Evolutionary conservation across 2,113 vertebrate species (phyloP), one percentile per base, ranked within the genome.

Genomic region (Clinocottus analis): DNA sequence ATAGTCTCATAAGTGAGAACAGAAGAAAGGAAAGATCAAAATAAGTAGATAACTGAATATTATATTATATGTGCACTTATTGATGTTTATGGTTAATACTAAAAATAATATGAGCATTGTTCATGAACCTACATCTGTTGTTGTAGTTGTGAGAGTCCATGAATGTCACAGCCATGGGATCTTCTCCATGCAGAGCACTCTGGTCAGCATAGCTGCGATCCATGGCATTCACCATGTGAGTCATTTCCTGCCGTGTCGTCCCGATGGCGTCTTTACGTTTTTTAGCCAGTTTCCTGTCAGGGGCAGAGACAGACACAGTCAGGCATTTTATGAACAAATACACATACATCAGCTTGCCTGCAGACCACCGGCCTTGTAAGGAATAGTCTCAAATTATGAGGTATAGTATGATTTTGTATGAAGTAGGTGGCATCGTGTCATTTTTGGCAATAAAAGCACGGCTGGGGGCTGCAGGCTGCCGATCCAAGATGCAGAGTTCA

Each of bases 201-300:
- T 99, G 98, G 89, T 99, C 98, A 0, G 97, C 98, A 0, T 99
- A 99, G 81, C 98, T 99, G 70, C 97, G 95, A 74, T 99, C 98
- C 98, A 99, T 98, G 0, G 98, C 97, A 1, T 99, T 99, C 82
- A 99, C 98, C 97, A 99, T 99, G 89, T 99, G 98, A 0, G 98
- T 99, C 98, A 99, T 99, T 92, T 99, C 98, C 91, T 99, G 98
- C 3, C 98, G 94, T 0, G 98, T 97, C 23, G 96, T 99, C 14
- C 98, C 97, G 75, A 98, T 96, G 31, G 96, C 97, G 62, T 99
- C 98, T 87, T 99, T 99, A 33, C 97, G 98, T 83, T 99, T 99
- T 93, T 99, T 99, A 0, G 98, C 98, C 79, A 99, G 96, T 92
- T 99, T 99, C 94, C 98, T 99, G 95, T 89, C 41, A 13, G 47